Evolutionary conservation across 1,140 invertebrate species (phyloP), one percentile per base, ranked within the genome.

Genomic region (Harlomillsia oculata): DNA sequence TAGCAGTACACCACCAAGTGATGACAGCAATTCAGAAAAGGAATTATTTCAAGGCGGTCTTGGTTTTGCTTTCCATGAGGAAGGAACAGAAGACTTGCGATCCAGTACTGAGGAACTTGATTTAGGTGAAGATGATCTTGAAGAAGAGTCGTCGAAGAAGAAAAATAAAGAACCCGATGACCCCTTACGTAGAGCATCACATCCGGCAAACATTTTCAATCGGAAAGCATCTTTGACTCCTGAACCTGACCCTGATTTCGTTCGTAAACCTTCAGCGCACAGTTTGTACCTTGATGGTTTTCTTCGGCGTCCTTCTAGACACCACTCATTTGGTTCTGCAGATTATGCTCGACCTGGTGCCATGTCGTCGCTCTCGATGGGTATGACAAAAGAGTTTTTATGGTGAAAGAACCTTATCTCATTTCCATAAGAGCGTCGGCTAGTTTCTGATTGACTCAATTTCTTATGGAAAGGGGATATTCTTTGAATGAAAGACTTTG

Each of bases 1-100:
- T 63, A 87, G 84, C 85, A 26, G 88, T 85, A 21, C 85, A 87
- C 63, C 86, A 88, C 67, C 80, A 80, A 87, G 84, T 63, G 78
- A 83, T 44, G 85, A 87, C 63, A 85, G 82, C 59, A 85, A 82
- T 23, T 87, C 59, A 1, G 85, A 87, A 67, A 76, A 81, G 62
- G 84, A 85, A 63, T 75, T 85, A n/a, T 76, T 82, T 52, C 56
- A 50, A 23, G 73, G 69, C 36, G 70, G 70, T 28, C 71, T 74
- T 46, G 62, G 74, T 60, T 63, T 80, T 68, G 76, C 82, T 64
- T 79, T 87, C 72, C 76, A 82, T 70, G 79, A 84, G 71, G 85
- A 88, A 69, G 87, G 86, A 64, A 80, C 82, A 3, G 77, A 83
- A 32, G 87, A 90, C 66, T 69, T 89, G 40, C 78, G 85, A 56